Conservation (phyloP, 2,888 invertebrate genomes). For the Pyrrhosoma nymphula region DNA sequence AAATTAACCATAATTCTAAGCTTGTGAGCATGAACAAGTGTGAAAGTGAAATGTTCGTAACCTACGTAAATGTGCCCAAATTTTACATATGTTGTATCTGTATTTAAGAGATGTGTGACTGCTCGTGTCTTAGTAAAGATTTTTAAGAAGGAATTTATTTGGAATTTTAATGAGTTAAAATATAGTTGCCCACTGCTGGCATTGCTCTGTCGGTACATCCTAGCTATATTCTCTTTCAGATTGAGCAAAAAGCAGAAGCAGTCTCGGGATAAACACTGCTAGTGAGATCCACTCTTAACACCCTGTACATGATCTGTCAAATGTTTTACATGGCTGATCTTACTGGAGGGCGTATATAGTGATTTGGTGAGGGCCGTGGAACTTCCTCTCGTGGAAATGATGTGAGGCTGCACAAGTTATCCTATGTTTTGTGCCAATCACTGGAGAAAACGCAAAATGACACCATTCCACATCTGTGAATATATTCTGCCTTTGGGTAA, state of each 20-base stretch:
- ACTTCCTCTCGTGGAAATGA: constrained; percentile 61
- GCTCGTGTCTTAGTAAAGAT: constrained; percentile 66
- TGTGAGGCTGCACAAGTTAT: constrained; percentile 43
- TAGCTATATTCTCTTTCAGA: constrained; percentile 68
- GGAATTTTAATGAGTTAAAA: constrained; percentile 49
- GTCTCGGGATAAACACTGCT: constrained; percentile 59
- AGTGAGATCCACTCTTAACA: constrained; percentile 59
- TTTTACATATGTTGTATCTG: constrained; percentile 66
- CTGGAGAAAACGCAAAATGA: constrained; percentile 50
- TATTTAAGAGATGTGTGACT: constrained; percentile 67
- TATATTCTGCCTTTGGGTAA: constrained; percentile 36
- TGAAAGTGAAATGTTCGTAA: constrained; percentile 64
- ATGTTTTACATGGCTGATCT: constrained; percentile 62
- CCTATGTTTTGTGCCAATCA: constrained; percentile 55
- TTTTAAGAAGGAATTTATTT: constrained; percentile 61
- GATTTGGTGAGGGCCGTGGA: constrained; percentile 64
- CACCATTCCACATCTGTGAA: constrained; percentile 48
- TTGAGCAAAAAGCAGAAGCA: constrained; percentile 68
- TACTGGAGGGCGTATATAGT: constrained; percentile 58
- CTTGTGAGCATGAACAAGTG: constrained; percentile 66
- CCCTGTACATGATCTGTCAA: constrained; percentile 67
- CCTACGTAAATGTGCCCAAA: constrained; percentile 63
- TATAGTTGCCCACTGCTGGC: constrained; percentile 51
- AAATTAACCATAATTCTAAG: constrained; percentile 64
- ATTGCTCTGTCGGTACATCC: constrained; percentile 68